A percentile compares a stretch with the other conserved stretches of the same genome.
Conservation (phyloP, 2,113 vertebrate species). For the Campylomormyrus tamandua region DNA sequence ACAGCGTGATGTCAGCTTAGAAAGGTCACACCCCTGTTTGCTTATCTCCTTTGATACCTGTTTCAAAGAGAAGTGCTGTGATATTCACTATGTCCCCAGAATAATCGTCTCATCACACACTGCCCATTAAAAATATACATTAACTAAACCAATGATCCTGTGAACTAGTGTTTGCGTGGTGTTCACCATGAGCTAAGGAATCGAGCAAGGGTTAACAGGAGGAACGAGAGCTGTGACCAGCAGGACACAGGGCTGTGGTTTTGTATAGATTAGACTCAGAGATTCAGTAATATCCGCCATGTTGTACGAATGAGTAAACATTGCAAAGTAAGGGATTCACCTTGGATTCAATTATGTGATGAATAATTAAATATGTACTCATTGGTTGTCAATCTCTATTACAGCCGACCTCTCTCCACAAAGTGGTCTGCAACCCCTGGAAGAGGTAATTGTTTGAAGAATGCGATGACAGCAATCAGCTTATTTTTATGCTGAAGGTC, state of each 20-base stretch:
- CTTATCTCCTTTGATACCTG: not conserved
- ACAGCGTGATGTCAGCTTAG: not conserved
- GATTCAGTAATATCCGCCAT: not conserved
- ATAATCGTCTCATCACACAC: not conserved
- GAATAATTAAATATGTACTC: not conserved
- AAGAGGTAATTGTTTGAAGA: conserved; percentile 56
- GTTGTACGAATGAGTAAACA: not conserved
- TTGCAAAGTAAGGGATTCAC: not conserved
- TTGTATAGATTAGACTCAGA: not conserved
- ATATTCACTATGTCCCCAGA: not conserved
- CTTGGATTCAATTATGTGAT: not conserved
- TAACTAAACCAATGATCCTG: not conserved
- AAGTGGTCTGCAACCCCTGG: conserved; percentile 70
- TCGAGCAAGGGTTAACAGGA: not conserved
- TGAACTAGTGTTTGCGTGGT: not conserved
- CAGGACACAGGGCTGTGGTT: not conserved
- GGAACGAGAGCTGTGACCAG: not conserved
- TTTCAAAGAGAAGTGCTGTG: not conserved
- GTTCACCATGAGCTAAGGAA: not conserved
- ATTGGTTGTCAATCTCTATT: conserved; percentile 9
- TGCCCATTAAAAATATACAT: not conserved
- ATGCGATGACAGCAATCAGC: not conserved
- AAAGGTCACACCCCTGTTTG: not conserved
- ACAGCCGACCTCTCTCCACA: conserved; percentile 65
- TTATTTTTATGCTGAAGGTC: not conserved